Evolutionary conservation across 2,797 vertebrate genomes (phyloP).

Genomic region (Trachops cirrhosus): DNA sequence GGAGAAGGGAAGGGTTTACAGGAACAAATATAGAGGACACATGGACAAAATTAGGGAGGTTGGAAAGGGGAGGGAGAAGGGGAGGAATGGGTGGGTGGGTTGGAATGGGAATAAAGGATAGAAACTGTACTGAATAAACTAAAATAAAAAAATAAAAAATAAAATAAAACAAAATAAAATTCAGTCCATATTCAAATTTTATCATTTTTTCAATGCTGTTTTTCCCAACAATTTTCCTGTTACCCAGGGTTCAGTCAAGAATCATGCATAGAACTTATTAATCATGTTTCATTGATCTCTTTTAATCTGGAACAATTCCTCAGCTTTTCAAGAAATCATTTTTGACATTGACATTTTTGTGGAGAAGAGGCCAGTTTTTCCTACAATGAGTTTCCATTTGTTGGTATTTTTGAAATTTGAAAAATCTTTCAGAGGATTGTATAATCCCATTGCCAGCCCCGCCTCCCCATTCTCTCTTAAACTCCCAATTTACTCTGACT

Average conservation of each 20-base stretch:
- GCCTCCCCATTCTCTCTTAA: neutral
- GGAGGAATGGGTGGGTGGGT: too few relatives aligned
- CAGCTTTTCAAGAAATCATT: neutral
- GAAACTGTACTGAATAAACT: too few relatives aligned
- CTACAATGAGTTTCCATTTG: neutral
- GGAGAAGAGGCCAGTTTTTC: neutral
- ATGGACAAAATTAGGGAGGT: too few relatives aligned
- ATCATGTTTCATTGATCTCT: neutral
- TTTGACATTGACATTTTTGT: neutral
- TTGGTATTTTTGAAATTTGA: constrained; percentile 45
- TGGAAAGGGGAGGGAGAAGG: too few relatives aligned
- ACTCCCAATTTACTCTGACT: neutral
- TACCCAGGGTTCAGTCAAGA: neutral
- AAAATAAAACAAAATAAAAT: too few relatives aligned
- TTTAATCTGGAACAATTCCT: neutral
- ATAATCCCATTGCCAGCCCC: neutral
- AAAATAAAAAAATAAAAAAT: too few relatives aligned
- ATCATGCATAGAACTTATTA: neutral
- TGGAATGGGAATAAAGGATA: too few relatives aligned
- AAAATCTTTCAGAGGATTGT: neutral
- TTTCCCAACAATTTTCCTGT: neutral
- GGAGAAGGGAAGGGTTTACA: too few relatives aligned
- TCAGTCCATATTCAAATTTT: neutral
- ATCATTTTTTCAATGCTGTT: neutral
- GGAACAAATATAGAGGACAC: too few relatives aligned